These are phyloP conservation scores for Thalpophila matura DNA, from an alignment of 2,888 invertebrate species.

Conservation along the genomic window DNA sequence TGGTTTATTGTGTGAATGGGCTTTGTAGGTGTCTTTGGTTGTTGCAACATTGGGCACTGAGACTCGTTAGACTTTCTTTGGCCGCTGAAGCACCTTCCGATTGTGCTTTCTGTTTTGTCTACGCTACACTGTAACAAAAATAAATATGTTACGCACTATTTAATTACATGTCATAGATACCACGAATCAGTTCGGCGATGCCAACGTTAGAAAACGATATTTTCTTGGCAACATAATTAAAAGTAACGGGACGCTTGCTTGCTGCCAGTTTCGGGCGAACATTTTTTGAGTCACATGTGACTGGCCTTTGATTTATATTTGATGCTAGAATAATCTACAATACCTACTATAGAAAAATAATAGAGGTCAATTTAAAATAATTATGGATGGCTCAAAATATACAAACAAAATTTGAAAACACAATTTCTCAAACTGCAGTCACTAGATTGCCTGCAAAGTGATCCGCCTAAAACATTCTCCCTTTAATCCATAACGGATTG, in stretches of 20 bases:
- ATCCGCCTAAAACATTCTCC: neutral
- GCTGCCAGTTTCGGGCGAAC: neutral
- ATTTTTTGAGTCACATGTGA: neutral
- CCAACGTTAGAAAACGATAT: neutral
- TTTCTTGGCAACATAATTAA: neutral
- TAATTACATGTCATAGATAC: neutral
- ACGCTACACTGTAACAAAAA: constrained; percentile 93
- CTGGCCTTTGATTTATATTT: neutral
- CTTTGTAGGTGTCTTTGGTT: constrained; percentile 86
- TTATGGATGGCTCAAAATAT: neutral
- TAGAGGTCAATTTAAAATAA: neutral
- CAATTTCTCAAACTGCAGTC: too few relatives aligned
- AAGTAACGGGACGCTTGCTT: neutral
- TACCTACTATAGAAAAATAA: neutral
- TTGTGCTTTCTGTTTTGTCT: constrained; percentile 89
- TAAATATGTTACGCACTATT: constrained; percentile 7
- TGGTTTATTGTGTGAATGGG: constrained; percentile 87
- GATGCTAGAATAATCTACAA: too few relatives aligned
- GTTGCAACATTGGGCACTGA: constrained; percentile 93
- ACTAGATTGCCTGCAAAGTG: neutral
- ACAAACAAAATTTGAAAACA: constrained; percentile 4
- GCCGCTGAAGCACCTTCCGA: constrained; percentile 93
- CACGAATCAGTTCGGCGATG: neutral
- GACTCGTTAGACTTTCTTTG: constrained; percentile 94
- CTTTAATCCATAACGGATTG: neutral